Base-by-base conservation (phyloP, 2,797 vertebrate species). In the Synanceia verrucosa region DNA sequence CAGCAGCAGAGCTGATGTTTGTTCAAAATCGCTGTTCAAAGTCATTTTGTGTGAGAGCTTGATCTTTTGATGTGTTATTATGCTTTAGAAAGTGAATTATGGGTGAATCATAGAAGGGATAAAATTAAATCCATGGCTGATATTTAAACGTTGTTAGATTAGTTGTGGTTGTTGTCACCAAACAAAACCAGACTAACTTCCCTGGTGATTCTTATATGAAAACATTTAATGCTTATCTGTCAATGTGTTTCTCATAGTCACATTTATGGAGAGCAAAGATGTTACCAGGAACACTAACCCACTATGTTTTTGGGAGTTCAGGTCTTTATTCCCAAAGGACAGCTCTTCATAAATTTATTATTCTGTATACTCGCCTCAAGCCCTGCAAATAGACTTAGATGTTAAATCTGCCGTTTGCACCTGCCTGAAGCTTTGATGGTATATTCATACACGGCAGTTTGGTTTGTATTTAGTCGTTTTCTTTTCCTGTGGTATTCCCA, bases 341-440 rank as follows among this genome's bases (percentile, higher is more conserved):
- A 18, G n/a, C 26, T 58, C 43, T 12, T 69, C 43, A 66, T 73
- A 60, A 73, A 73, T 70, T 65, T 39, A 29, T 67, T n/a, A 39
- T 26, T 16, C 21, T 65, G 48, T 72, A 55, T 65, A 61, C 44
- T 52, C 12, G 31, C 64, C 66, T 72, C 5, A 55, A 46, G 66
- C 1, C 0, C 34, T 19, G 11, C 24, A 53, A 48, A 31, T 14
- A 53, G 5, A 12, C 52, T 56, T n/a, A n/a, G n/a, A 19, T 31
- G 23, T 63, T 53, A 34, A 73, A 66, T 56, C 37, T 65, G 34
- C 19, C 8, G 2, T 52, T 70, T 39, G 58, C 21, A 58, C 34
- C 52, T 65, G 39, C 47, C 24, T 5, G 10, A 23, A 50, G 19
- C 34, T 57, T 28, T 37, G 2, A 44, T 19, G 28, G 2, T n/a